Base-by-base conservation (phyloP, 1,140 invertebrate species). In the Heterodera schachtii region DNA sequence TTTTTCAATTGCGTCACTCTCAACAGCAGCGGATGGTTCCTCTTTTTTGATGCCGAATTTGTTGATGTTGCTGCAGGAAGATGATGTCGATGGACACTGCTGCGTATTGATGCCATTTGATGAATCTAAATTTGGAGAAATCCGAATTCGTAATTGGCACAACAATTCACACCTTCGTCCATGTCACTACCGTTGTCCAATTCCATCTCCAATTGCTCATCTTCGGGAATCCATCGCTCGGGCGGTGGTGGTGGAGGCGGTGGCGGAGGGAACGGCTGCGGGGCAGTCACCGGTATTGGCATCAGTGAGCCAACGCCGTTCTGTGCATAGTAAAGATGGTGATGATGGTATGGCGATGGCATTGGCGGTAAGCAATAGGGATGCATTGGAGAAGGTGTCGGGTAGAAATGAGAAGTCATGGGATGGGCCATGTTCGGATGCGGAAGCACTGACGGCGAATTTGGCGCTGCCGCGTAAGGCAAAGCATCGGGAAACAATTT, bases 161-260 rank as follows among this genome's bases (percentile, higher is more conserved):
- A 21, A 31, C 9, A 49, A 49, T 4, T 49, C 9, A 49, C 47
- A 6, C 47, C 57, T 16, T 16, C 57, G 13, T 60, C 57, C 4
- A 16, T 60, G 13, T 60, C 57, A 19, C 57, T 60, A 16, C 19
- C 57, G 19, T 19, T 16, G 16, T 60, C 57, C 57, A 60, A 16
- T 4, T 60, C 57, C 57, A 60, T 60, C 57, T 60, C 57, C 57
- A 60, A 60, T 60, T 60, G 13, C 9, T 60, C 57, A 60, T 60
- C 19, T 60, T 60, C 57, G 16, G 8, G 13, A 11, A 19, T n/a
- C 19, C 19, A 16, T 19, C 13, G 44, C 31, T 43, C n/a, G 43
- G 74, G 49, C 41, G 74, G 43, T 75, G 49, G 43, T 43, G 74
- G 73, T n/a, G 73, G 73, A 49, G 73, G 73, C 73, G 73, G 73